Base-by-base conservation (phyloP, 2,113 vertebrate species). In the Coregonus clupeaformis region DNA sequence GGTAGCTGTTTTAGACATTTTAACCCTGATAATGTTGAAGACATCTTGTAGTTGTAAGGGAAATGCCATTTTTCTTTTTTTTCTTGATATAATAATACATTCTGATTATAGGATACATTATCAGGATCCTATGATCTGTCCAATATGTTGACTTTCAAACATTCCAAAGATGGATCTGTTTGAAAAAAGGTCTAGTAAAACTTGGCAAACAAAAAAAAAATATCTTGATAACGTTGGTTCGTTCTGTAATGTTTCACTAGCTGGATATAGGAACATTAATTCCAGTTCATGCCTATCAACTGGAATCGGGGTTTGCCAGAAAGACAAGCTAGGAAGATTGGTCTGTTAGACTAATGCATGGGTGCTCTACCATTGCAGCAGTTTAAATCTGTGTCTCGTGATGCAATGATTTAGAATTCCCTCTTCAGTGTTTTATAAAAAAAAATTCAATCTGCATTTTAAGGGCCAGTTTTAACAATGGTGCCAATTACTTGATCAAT, bases 121-220 rank as follows among this genome's bases (percentile, higher is more conserved):
- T 42, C 36, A 42, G 36, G 36, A 3, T 52, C 1, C 4, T 18
- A 52, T 52, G 49, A 6, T 24, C 57, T 60, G 57, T 60, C 57
- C 7, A 29, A 32, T 67, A 32, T 67, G 2, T 42, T 42, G 36
- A 42, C 65, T 32, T 67, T 36, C 6, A 4, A 68, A 68, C 29
- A 68, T 68, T 75, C 73, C 73, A 75, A 68, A 68, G 72, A 74
- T 20, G 36, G 36, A 49, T 68, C 20, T 57, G 20, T 42, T 42
- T 7, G 36, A 3, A 42, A 11, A 36, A 42, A 11, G 7, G 36
- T 42, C 7, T 42, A 20, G 57, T n/a, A 24, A 60, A 60, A n/a
- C 12, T 7, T 7, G 57, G 14, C 47, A 16, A n/a, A 60, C n/a
- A 3, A 29, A 29, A 42, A 42, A 42, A 0, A 11, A 9, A 22